These are phyloP conservation scores for Himalopsyche tibetana DNA, from an alignment of 2,888 invertebrate species.

Conservation along the genomic window DNA sequence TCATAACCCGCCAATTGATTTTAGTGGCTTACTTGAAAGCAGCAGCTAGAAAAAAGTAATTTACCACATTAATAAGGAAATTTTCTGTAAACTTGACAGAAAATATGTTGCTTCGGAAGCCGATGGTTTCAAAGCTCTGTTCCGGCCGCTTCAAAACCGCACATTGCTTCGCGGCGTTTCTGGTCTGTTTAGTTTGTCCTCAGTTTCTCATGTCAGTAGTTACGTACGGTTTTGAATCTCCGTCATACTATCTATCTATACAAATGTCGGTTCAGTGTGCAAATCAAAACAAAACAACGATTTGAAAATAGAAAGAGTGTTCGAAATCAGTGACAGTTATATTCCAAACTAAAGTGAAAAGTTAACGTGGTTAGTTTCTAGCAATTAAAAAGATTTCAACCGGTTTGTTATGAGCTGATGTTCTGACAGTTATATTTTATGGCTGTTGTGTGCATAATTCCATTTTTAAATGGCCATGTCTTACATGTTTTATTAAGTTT, in stretches of 20 bases:
- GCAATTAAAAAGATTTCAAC: background rate
- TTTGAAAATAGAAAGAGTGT: background rate
- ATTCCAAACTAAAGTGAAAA: background rate
- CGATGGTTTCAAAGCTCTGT: background rate
- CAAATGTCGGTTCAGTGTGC: no score
- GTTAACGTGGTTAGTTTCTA: conserved; percentile 1
- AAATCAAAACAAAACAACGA: conserved; percentile 2
- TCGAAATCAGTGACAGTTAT: background rate
- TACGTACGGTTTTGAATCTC: background rate
- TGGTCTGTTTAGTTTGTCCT: conserved; percentile 2
- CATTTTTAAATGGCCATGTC: background rate
- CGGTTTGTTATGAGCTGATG: conserved; percentile 12
- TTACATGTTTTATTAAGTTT: background rate
- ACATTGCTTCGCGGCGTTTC: background rate
- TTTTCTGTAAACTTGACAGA: no score
- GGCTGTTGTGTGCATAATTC: background rate
- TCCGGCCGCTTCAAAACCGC: conserved; percentile 2
- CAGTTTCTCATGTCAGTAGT: conserved; percentile 3
- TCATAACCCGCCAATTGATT: no score
- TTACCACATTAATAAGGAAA: no score
- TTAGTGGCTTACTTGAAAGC: no score
- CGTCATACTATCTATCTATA: background rate
- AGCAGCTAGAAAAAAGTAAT: no score
- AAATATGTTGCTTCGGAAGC: background rate
- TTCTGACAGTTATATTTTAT: conserved; percentile 10